phyloP scores from a whole-genome alignment of 2,113 vertebrate species.

The Neomonachus schauinslandi region DNA sequence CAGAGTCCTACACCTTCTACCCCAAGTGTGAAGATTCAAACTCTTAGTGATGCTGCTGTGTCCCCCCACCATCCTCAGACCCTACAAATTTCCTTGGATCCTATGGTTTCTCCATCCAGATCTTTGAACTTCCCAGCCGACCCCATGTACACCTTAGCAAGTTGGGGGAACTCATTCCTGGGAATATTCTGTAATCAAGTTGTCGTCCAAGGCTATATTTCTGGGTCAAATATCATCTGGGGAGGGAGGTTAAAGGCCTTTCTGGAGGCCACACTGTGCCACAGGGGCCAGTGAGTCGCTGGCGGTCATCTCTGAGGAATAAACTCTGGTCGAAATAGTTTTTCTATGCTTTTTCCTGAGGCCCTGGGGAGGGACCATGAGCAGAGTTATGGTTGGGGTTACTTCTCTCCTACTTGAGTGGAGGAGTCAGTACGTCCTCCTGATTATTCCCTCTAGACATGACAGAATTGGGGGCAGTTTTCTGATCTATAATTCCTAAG shows the following conservation, averaged over 20 bases:
- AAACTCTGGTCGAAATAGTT: slow-evolving; percentile 46
- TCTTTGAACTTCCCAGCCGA: slow-evolving; percentile 23
- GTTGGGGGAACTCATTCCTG: background rate
- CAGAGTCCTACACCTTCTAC: background rate
- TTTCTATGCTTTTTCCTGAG: background rate
- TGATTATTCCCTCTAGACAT: background rate
- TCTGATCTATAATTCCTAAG: background rate
- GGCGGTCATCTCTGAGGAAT: slow-evolving; percentile 28
- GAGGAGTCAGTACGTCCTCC: background rate
- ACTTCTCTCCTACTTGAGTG: background rate
- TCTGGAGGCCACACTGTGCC: background rate
- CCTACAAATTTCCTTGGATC: background rate
- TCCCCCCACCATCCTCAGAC: background rate
- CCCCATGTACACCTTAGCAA: background rate
- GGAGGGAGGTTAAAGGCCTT: background rate
- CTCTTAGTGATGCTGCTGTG: background rate
- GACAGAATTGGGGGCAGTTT: background rate
- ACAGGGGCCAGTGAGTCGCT: background rate
- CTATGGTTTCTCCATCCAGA: background rate
- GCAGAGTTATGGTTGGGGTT: background rate
- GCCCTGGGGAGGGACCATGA: background rate
- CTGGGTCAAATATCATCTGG: background rate
- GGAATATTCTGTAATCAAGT: background rate
- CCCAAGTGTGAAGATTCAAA: background rate
- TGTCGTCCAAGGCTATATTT: background rate